Base-by-base conservation (phyloP, 2,113 vertebrate species). In the Solenodon paradoxus region DNA sequence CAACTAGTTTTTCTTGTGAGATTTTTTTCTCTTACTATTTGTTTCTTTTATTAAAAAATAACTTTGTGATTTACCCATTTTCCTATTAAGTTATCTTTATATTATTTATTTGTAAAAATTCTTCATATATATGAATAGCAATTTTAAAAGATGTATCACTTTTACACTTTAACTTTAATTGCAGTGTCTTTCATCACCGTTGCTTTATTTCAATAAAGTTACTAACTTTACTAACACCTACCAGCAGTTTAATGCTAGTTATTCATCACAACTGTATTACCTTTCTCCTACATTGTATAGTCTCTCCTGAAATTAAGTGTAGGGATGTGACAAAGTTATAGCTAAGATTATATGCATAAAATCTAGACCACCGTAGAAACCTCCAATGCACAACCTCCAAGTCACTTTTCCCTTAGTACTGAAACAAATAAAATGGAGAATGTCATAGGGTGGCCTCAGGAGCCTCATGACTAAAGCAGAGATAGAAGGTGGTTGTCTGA, bases 191-290 rank as follows among this genome's bases (percentile, higher is more conserved):
- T 59, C 28, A 8, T 68, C 19, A 77, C 11, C 32, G 24, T 32
- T 57, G 11, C 38, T 55, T 77, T 45, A 69, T 87, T 95, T 75
- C 10, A 53, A 11, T n/a, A n/a, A n/a, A n/a, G n/a, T n/a, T n/a
- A n/a, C n/a, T n/a, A n/a, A n/a, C n/a, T n/a, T n/a, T n/a, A n/a
- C n/a, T n/a, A n/a, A n/a, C n/a, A n/a, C n/a, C n/a, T n/a, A n/a
- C n/a, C n/a, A n/a, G n/a, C 5, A 86, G 16, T 77, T 55, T 57
- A 13, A 47, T 6, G 30, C 20, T 77, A 42, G 51, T 3, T 77
- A 12, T 38, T 77, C 16, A 71, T 7, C 16, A 9, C 66, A 28
- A 53, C 28, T 80, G 3, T 24, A 38, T 80, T 84, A n/a, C 28
- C 5, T 83, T 85, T 26, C 66, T 79, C 13, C 20, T 51, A 55